Evolutionary conservation across 2,797 vertebrate species (phyloP).

Genomic region (Mastacembelus armatus): DNA sequence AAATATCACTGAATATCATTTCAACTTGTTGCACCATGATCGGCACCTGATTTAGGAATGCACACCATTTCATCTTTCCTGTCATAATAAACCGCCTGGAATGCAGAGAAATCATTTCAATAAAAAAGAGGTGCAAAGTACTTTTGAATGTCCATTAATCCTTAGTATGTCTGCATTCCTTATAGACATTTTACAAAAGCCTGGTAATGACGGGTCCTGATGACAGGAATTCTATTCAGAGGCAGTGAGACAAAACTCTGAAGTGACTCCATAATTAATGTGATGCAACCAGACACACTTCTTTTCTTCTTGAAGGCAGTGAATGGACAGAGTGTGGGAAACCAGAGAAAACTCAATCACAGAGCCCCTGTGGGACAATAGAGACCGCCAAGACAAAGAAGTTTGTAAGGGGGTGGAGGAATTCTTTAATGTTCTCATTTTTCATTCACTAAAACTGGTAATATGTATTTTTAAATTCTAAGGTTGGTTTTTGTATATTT

Average conservation of each 20-base stretch:
- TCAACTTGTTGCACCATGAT: not conserved
- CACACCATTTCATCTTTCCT: slow-evolving; percentile 13
- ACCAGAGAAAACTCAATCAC: slow-evolving; percentile 73
- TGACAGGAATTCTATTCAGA: slow-evolving; percentile 73
- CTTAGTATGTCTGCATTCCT: slow-evolving; percentile 71
- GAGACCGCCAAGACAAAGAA: slow-evolving; percentile 58
- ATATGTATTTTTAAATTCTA: not conserved
- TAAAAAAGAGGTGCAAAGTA: slow-evolving; percentile 21
- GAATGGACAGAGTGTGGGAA: slow-evolving; percentile 80
- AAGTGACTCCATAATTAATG: slow-evolving; percentile 77
- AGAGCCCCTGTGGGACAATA: slow-evolving; percentile 67
- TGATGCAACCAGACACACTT: slow-evolving; percentile 82
- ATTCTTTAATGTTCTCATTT: slow-evolving; percentile 35
- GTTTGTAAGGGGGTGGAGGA: slow-evolving; percentile 36
- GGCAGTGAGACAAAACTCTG: slow-evolving; percentile 56
- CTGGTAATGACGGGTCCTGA: slow-evolving; percentile 55
- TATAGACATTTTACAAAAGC: slow-evolving; percentile 55
- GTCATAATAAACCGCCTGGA: slow-evolving; percentile 54
- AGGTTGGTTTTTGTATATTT: not conserved
- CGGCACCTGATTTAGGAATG: slow-evolving; percentile 5
- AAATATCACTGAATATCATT: not conserved
- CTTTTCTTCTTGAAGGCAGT: slow-evolving; percentile 72
- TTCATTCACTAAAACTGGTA: slow-evolving; percentile 19
- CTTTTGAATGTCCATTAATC: slow-evolving; percentile 66
- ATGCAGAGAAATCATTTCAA: slow-evolving; percentile 49